phyloP scores from a whole-genome alignment of 2,797 vertebrate genomes.

The Aulostomus chinensis region DNA sequence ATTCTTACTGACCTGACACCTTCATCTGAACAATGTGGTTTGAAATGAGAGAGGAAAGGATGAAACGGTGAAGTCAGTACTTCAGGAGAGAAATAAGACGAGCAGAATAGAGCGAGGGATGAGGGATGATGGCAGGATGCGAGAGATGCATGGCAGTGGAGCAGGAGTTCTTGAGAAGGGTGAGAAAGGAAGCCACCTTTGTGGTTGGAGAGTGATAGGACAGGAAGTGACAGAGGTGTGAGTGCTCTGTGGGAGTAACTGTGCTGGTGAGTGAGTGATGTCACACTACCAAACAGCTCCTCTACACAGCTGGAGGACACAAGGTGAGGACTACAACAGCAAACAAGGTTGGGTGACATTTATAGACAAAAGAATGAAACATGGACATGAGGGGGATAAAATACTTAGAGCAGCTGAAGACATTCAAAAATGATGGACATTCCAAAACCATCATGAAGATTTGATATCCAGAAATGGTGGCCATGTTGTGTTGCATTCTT shows the following conservation, averaged over 20 bases:
- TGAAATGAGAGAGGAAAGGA: slow-evolving; percentile 28
- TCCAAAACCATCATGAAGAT: no score
- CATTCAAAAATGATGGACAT: no score
- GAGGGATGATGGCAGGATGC: slow-evolving; percentile 18
- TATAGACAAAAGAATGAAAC: slow-evolving; percentile 20
- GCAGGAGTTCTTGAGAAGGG: slow-evolving; percentile 9
- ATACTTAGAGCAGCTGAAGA: no score
- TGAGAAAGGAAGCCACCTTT: slow-evolving; percentile 29
- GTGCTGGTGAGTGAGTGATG: slow-evolving; percentile 47
- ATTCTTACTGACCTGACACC: slow-evolving; percentile 58
- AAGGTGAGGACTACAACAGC: slow-evolving; percentile 23
- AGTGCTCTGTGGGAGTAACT: slow-evolving; percentile 59
- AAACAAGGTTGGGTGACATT: slow-evolving; percentile 44
- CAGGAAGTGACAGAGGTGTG: slow-evolving; percentile 20
- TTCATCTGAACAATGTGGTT: slow-evolving; percentile 43
- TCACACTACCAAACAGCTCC: slow-evolving; percentile 56
- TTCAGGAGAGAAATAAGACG: slow-evolving; percentile 11
- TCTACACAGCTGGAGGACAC: slow-evolving; percentile 39
- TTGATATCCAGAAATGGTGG: no score
- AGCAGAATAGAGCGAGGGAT: slow-evolving; percentile 2
- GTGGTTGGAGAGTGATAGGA: slow-evolving; percentile 37
- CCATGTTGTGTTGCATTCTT: no score
- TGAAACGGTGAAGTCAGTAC: slow-evolving; percentile 16
- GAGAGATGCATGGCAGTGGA: slow-evolving; percentile 29
- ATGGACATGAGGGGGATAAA: neutral